These are phyloP conservation scores for Oxystoma pomonae DNA, from an alignment of 2,888 invertebrate species.

Conservation along the genomic window DNA sequence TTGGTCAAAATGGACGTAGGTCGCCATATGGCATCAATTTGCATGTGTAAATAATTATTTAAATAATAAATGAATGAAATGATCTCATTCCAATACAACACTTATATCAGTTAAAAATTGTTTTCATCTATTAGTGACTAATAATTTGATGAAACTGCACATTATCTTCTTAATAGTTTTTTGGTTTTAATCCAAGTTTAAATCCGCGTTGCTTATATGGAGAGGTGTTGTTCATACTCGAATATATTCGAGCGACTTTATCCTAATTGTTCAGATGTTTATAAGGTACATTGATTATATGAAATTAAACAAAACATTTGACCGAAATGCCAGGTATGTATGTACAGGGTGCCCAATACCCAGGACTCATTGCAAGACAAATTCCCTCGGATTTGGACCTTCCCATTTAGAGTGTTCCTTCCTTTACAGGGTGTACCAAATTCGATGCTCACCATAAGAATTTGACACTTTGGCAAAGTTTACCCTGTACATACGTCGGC, in stretches of 20 bases:
- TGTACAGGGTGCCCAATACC: no score
- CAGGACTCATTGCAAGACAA: no score
- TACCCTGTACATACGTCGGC: neutral
- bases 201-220: neutral
- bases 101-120: neutral
- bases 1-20: neutral
- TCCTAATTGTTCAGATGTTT: constrained; percentile 14
- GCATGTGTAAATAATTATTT: neutral
- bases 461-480: no score
- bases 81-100: neutral
- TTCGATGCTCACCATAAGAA: no score
- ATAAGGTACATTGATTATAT: neutral
- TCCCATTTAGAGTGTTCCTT: no score
- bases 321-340: no score
- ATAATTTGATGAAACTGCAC: neutral
- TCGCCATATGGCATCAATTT: neutral
- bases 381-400: no score
- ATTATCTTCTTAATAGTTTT: neutral
- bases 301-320: neutral
- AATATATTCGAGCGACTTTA: constrained; percentile 17
- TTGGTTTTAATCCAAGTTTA: no score
- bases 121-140: neutral
- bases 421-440: no score
- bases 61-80: neutral
- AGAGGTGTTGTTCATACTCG: neutral